A percentile compares a stretch with the other conserved stretches of the same genome.
phyloP scores from a whole-genome alignment of 2,888 invertebrate species.

The Incurvaria masculella region DNA sequence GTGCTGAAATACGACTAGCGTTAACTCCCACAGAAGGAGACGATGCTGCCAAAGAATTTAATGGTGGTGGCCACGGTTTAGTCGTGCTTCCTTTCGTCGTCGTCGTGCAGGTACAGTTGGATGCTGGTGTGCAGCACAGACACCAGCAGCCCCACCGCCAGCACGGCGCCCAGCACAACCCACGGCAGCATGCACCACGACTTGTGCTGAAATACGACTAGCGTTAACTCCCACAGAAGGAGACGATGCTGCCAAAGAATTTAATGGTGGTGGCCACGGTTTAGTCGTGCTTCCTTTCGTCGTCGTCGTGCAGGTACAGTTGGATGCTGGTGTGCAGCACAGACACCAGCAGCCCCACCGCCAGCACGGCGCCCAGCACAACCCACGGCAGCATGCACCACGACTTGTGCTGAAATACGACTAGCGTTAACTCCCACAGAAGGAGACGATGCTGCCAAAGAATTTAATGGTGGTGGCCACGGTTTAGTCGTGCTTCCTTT shows the following conservation, averaged over 20 bases:
- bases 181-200: slow-evolving; percentile 82
- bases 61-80: slow-evolving; percentile 32
- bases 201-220: slow-evolving; percentile 74
- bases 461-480: slow-evolving; percentile 36
- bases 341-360: slow-evolving; percentile 70
- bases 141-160: slow-evolving; percentile 64
- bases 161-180: slow-evolving; percentile 60
- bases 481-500: slow-evolving; percentile 23
- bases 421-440: slow-evolving; percentile 66
- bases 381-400: slow-evolving; percentile 83
- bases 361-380: slow-evolving; percentile 51
- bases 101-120: slow-evolving; percentile 25
- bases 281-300: slow-evolving; percentile 22
- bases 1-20: too few relatives aligned
- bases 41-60: slow-evolving; percentile 40
- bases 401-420: slow-evolving; percentile 75
- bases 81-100: slow-evolving; percentile 19
- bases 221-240: slow-evolving; percentile 48
- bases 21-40: slow-evolving; percentile 48
- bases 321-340: slow-evolving; percentile 76
- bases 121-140: slow-evolving; percentile 78
- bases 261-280: slow-evolving; percentile 33
- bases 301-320: background rate
- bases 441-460: slow-evolving; percentile 41
- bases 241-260: slow-evolving; percentile 42